phyloP scores from a whole-genome alignment of 2,888 invertebrate species.

The Himalopsyche kuldschensis region DNA sequence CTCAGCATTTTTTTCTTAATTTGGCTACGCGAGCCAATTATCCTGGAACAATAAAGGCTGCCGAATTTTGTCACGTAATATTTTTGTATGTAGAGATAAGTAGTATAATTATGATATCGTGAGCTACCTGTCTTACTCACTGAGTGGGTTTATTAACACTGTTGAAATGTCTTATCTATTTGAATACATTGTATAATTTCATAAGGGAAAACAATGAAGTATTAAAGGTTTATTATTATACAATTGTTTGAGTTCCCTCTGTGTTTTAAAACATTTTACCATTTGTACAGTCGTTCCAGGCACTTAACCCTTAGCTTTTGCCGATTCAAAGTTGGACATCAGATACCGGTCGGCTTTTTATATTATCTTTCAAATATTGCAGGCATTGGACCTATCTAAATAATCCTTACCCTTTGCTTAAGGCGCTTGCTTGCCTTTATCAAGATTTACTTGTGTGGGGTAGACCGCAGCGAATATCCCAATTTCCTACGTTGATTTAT shows the following conservation, averaged over 20 bases:
- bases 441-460: neutral
- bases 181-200: neutral
- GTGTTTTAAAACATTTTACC: neutral
- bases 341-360: neutral
- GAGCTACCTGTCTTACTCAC: neutral
- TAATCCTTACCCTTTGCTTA: neutral
- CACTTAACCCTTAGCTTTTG: neutral
- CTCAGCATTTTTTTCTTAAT: too few species aligned
- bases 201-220: neutral
- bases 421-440: neutral
- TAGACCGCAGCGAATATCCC: neutral
- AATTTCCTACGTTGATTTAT: neutral
- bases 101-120: neutral
- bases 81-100: neutral
- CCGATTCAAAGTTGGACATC: neutral
- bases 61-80: neutral
- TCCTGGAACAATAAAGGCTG: neutral
- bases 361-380: constrained; percentile 1
- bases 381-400: neutral
- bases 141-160: neutral
- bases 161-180: neutral
- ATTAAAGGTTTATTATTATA: neutral
- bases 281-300: neutral
- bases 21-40: neutral
- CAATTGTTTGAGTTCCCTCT: neutral